Percentiles rank a stretch among this genome's conserved stretches.
Conservation (phyloP, 2,888 invertebrate genomes). For the Amphipoea oculea region DNA sequence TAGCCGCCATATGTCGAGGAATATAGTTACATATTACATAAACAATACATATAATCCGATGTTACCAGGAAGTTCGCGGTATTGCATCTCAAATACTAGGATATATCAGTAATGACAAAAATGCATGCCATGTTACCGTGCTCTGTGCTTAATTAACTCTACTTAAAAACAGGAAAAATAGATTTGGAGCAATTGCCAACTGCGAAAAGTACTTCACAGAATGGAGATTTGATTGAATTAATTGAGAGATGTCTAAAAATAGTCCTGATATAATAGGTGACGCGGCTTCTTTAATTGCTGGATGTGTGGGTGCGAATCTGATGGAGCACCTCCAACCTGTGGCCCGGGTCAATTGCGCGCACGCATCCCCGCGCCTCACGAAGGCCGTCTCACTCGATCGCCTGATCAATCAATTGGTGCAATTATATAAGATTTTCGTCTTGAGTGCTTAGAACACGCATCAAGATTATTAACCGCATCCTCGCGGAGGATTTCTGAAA, state of each 20-base stretch:
- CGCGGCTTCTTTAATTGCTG: constrained; percentile 57
- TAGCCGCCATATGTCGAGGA: not conserved
- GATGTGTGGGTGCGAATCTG: constrained; percentile 56
- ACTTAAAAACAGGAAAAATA: constrained; percentile 43
- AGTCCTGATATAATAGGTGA: constrained; percentile 52
- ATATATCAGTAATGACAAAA: not conserved
- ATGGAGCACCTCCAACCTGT: constrained; percentile 45
- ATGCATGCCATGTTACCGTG: too few species aligned
- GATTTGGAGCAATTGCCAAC: constrained; percentile 34
- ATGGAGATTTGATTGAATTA: constrained; percentile 53
- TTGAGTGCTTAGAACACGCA: constrained; percentile 48
- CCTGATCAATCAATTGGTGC: constrained; percentile 52
- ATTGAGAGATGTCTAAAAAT: constrained; percentile 60
- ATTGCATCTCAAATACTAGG: constrained; percentile 4
- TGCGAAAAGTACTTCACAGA: constrained; percentile 42
- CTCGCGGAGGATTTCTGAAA: constrained; percentile 48
- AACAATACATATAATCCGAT: too few species aligned
- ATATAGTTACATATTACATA: not conserved
- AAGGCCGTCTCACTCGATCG: constrained; percentile 54
- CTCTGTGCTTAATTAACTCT: constrained; percentile 13
- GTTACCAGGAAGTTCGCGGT: too few species aligned
- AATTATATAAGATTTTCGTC: constrained; percentile 60
- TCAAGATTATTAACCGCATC: constrained; percentile 49
- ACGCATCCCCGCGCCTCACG: constrained; percentile 47
- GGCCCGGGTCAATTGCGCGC: constrained; percentile 54